Evolutionary conservation across 2,113 vertebrate species (phyloP).

Genomic region (Pitta sordida): DNA sequence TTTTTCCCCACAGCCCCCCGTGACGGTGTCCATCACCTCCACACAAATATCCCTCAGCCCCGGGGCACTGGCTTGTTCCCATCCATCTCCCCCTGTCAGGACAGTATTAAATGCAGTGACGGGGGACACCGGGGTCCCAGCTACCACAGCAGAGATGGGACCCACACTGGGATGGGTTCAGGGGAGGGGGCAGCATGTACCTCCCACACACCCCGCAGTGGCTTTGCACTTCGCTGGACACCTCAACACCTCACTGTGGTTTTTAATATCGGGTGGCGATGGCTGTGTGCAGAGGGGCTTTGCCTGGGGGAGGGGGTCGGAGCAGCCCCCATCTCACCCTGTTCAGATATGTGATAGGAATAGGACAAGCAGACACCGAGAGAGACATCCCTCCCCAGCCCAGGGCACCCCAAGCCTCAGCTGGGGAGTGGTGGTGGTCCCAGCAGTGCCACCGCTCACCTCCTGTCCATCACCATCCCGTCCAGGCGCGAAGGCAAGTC

Average conservation of each 20-base stretch:
- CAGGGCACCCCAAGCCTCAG: not conserved
- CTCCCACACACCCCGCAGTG: accelerated
- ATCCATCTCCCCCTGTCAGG: not conserved
- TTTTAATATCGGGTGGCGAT: not conserved
- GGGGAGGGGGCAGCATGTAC: not conserved
- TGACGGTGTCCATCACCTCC: accelerated
- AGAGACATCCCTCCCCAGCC: not conserved
- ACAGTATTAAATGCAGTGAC: accelerated
- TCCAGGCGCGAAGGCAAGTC: not conserved
- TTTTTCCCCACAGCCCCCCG: accelerated
- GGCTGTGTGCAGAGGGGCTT: accelerated
- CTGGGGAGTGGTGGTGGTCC: not conserved
- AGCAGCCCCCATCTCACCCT: not conserved
- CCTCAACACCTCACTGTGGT: accelerated
- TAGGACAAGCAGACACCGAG: not conserved
- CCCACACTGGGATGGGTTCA: accelerated
- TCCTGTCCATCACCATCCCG: not conserved
- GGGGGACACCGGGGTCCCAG: not conserved
- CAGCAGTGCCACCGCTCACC: accelerated
- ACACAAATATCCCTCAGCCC: not conserved
- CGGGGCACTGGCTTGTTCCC: accelerated
- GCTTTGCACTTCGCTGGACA: not conserved
- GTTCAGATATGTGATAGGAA: not conserved
- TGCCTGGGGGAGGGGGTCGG: not conserved
- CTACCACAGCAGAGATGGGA: not conserved